Evolutionary conservation across 2,888 invertebrate genomes (phyloP).

Genomic region (Leptinotarsa tumamoca): DNA sequence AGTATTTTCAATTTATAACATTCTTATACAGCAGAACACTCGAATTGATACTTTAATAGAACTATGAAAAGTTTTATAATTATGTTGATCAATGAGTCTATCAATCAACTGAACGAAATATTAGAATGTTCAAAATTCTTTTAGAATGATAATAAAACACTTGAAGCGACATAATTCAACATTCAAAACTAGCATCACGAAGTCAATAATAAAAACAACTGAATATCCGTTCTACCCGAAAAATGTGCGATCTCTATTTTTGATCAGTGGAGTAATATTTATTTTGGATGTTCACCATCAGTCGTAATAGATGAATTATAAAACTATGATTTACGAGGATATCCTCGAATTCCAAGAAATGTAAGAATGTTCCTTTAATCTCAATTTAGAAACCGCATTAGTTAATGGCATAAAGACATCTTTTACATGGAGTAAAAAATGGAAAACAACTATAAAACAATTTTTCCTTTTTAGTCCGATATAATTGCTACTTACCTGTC

Average conservation of each 20-base stretch:
- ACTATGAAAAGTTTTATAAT: too few species aligned
- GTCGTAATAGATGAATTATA: neutral
- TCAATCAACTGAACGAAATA: too few species aligned
- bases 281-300: neutral
- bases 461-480: too few species aligned
- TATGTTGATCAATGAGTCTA: too few species aligned
- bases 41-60: too few species aligned
- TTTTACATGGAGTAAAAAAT: too few species aligned
- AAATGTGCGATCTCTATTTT: slow-evolving; percentile 1
- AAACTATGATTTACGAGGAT: neutral
- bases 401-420: neutral
- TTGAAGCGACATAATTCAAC: neutral
- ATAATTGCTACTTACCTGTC: too few species aligned
- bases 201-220: neutral
- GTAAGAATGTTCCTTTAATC: neutral
- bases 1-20: too few species aligned
- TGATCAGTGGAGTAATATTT: slow-evolving; percentile 8
- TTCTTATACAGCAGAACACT: too few species aligned
- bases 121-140: too few species aligned
- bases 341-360: neutral
- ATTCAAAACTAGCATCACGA: neutral
- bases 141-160: too few species aligned
- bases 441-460: too few species aligned
- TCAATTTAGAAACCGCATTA: neutral
- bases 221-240: neutral